Conservation (phyloP, 2,113 vertebrate genomes). For the Limanda limanda region DNA sequence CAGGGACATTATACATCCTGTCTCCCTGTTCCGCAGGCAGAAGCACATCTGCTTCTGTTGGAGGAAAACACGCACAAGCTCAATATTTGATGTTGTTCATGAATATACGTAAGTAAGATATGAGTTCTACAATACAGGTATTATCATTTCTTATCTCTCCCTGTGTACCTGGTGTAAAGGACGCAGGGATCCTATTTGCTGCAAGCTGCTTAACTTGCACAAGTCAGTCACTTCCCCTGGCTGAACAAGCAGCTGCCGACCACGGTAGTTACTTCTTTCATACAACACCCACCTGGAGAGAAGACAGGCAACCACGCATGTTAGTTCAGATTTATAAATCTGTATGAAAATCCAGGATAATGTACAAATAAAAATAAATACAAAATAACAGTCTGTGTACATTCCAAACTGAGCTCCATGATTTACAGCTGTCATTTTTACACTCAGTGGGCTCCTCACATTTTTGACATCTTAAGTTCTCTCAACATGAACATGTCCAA, state of each 20-base stretch:
- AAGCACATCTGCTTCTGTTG: constrained; percentile 89
- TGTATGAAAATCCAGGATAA: background rate
- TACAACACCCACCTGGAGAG: constrained; percentile 91
- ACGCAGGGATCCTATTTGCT: constrained; percentile 90
- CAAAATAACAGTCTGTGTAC: background rate
- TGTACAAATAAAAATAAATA: background rate
- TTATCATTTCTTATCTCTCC: background rate
- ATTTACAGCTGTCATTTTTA: background rate
- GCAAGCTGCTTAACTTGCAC: constrained; percentile 82
- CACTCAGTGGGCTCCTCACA: background rate
- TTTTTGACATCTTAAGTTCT: background rate
- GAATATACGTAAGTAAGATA: background rate
- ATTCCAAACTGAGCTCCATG: background rate
- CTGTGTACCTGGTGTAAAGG: constrained; percentile 89
- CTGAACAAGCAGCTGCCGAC: constrained; percentile 88
- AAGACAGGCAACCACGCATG: background rate
- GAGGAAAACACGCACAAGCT: constrained; percentile 1
- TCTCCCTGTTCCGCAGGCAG: constrained; percentile 88
- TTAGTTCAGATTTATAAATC: background rate
- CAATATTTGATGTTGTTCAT: background rate
- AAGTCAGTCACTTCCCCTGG: constrained; percentile 86
- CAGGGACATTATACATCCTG: constrained; percentile 87
- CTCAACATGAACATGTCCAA: background rate
- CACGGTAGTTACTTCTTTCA: constrained; percentile 89
- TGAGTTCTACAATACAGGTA: too few relatives aligned